phyloP scores from a whole-genome alignment of 2,888 invertebrate genomes.

The Nymphalis polychloros region DNA sequence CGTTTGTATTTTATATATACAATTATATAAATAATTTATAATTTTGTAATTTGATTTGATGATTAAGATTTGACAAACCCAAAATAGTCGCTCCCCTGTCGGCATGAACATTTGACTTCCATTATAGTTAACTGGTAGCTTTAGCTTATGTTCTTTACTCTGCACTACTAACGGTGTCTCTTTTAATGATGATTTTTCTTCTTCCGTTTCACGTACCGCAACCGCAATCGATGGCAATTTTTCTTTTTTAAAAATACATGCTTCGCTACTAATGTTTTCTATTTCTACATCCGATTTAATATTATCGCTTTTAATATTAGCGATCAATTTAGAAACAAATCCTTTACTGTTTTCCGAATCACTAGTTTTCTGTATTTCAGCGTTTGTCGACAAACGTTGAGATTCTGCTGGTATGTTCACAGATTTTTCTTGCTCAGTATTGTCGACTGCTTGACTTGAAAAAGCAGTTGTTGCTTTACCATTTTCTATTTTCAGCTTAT shows the following conservation, averaged over 20 bases:
- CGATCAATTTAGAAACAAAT: constrained; percentile 61
- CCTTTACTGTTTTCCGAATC: constrained; percentile 39
- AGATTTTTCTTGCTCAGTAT: constrained; percentile 57
- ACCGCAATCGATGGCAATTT: constrained; percentile 49
- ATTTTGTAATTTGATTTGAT: too few relatives aligned
- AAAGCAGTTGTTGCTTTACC: constrained; percentile 59
- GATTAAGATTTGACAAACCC: constrained; percentile 57
- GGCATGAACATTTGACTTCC: constrained; percentile 73
- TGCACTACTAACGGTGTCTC: constrained; percentile 52
- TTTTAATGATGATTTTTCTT: constrained; percentile 40
- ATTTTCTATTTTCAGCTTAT: constrained; percentile 60
- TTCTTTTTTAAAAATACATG: constrained; percentile 44
- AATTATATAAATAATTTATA: too few relatives aligned
- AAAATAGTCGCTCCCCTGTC: constrained; percentile 67
- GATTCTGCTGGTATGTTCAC: constrained; percentile 56
- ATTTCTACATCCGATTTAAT: constrained; percentile 35
- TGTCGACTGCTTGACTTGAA: constrained; percentile 45
- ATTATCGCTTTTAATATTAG: constrained; percentile 65
- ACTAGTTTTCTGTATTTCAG: constrained; percentile 58
- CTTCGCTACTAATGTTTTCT: constrained; percentile 44
- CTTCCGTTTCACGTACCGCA: constrained; percentile 36
- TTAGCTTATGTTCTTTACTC: constrained; percentile 54
- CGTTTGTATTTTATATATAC: too few relatives aligned
- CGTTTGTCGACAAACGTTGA: too few relatives aligned
- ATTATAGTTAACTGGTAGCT: constrained; percentile 54